Percentiles rank a stretch among this genome's conserved stretches.
These are phyloP conservation scores for Boloria euphrosyne DNA, from an alignment of 2,888 invertebrate genomes.

Conservation along the genomic window DNA sequence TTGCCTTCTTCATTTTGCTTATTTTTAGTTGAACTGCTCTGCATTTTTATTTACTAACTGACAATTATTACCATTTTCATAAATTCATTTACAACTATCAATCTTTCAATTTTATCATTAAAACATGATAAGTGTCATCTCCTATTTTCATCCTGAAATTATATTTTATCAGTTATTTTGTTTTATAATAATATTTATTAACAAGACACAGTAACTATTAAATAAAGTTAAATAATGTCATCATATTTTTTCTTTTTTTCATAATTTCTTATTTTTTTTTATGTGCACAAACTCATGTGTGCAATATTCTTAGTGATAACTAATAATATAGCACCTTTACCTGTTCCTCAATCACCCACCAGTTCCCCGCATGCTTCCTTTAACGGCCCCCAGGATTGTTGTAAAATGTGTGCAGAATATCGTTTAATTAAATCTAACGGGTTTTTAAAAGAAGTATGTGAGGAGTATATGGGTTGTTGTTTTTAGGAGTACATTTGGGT, in stretches of 20 bases:
- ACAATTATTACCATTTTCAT: constrained; percentile 51
- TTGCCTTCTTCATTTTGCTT: constrained; percentile 52
- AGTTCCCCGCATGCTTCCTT: constrained; percentile 80
- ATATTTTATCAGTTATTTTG: background rate
- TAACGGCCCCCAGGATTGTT: constrained; percentile 68
- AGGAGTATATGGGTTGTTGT: constrained; percentile 49
- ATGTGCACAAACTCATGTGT: constrained; percentile 38
- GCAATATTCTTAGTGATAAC: constrained; percentile 25
- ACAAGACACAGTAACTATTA: background rate
- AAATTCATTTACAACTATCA: constrained; percentile 44
- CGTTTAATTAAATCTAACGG: constrained; percentile 63
- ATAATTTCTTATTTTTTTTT: background rate
- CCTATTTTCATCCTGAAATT: constrained; percentile 36
- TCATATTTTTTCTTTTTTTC: too few relatives aligned
- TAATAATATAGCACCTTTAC: constrained; percentile 41
- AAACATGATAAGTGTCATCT: constrained; percentile 36
- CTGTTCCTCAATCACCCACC: constrained; percentile 48
- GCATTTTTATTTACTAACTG: constrained; percentile 73
- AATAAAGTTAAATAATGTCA: constrained; percentile 7
- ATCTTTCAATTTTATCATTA: constrained; percentile 31
- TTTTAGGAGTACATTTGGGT: constrained; percentile 51
- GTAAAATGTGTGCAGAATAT: constrained; percentile 80
- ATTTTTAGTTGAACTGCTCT: constrained; percentile 67
- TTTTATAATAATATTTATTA: constrained; percentile 9
- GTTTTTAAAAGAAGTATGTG: constrained; percentile 81